Conservation (phyloP, 2,888 invertebrate genomes). For the Papilio gigon region DNA sequence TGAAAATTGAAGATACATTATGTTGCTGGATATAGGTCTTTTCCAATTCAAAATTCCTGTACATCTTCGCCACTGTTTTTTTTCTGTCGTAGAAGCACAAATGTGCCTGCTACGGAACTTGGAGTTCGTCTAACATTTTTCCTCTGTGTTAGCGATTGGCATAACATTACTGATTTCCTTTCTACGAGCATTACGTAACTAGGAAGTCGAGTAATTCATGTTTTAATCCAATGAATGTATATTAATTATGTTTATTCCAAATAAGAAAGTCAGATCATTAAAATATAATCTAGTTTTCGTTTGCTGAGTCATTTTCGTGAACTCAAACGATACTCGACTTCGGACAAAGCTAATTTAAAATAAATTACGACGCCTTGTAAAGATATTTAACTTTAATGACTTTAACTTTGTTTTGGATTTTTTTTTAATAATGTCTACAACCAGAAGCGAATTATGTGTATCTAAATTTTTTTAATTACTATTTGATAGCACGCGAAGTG, state of each 20-base stretch:
- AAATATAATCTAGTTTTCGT: constrained; percentile 18
- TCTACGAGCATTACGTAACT: neutral
- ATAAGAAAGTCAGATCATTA: constrained; percentile 17
- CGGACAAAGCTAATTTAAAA: constrained; percentile 22
- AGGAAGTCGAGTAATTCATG: neutral
- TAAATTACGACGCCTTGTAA: constrained; percentile 18
- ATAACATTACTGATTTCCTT: neutral
- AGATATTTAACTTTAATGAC: constrained; percentile 1
- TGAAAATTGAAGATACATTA: too few relatives aligned
- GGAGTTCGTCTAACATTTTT: too few relatives aligned
- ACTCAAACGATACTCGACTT: constrained; percentile 9
- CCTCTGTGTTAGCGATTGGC: too few relatives aligned
- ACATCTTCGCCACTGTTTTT: too few relatives aligned
- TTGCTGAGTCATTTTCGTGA: constrained; percentile 18
- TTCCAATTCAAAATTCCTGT: too few relatives aligned
- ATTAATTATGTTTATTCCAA: constrained; percentile 3
- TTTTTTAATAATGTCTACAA: neutral
- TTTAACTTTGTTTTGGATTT: neutral
- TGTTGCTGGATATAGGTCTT: too few relatives aligned
- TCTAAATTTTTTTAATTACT: neutral
- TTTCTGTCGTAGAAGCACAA: too few relatives aligned
- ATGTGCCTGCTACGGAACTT: too few relatives aligned
- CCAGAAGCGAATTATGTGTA: neutral
- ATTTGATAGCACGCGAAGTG: neutral
- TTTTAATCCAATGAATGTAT: neutral